Evolutionary conservation across 23 tunicate species (phyloP).

Genomic region (Diplosoma virens): DNA sequence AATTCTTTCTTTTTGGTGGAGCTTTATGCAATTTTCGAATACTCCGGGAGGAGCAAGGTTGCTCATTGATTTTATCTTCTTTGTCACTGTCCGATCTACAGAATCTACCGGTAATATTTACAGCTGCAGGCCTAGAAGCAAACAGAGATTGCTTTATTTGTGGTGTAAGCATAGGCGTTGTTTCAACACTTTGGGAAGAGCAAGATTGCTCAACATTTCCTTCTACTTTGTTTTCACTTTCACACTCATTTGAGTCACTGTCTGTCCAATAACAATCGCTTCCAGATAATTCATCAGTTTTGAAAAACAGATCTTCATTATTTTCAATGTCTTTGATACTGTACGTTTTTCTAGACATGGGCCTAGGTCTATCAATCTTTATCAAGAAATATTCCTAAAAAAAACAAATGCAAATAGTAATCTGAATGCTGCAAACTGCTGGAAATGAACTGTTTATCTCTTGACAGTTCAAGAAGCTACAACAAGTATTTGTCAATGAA

Average conservation of each 20-base stretch:
- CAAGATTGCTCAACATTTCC: slow-evolving; percentile 12
- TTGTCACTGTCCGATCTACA: slow-evolving; percentile 14
- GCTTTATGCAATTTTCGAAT: slow-evolving; percentile 21
- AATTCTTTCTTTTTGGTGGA: slow-evolving; percentile 11
- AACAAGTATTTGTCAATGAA: slow-evolving; percentile 16
- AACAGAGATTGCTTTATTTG: slow-evolving; percentile 14
- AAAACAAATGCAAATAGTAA: slow-evolving; percentile 27
- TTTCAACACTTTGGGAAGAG: slow-evolving; percentile 12
- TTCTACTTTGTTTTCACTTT: slow-evolving; percentile 4
- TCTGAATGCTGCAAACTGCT: slow-evolving; percentile 28
- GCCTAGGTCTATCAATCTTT: slow-evolving; percentile 11
- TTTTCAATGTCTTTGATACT: slow-evolving; percentile 24
- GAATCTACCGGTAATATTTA: slow-evolving; percentile 15
- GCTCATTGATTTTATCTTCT: slow-evolving; percentile 19
- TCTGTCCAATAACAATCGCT: slow-evolving; percentile 29
- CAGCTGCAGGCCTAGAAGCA: slow-evolving; percentile 30
- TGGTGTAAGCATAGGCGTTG: too few relatives aligned
- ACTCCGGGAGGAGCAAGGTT: slow-evolving; percentile 28
- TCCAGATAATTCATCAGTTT: slow-evolving; percentile 28
- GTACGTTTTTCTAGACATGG: slow-evolving; percentile 16
- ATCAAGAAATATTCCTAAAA: slow-evolving; percentile 18
- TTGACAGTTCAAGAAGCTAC: slow-evolving; percentile 14
- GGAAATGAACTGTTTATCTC: neutral
- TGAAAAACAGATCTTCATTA: slow-evolving; percentile 25
- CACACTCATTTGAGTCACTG: slow-evolving; percentile 30